Evolutionary conservation across 1,140 invertebrate genomes (phyloP).

Genomic region (Thaumatotibia leucotreta): DNA sequence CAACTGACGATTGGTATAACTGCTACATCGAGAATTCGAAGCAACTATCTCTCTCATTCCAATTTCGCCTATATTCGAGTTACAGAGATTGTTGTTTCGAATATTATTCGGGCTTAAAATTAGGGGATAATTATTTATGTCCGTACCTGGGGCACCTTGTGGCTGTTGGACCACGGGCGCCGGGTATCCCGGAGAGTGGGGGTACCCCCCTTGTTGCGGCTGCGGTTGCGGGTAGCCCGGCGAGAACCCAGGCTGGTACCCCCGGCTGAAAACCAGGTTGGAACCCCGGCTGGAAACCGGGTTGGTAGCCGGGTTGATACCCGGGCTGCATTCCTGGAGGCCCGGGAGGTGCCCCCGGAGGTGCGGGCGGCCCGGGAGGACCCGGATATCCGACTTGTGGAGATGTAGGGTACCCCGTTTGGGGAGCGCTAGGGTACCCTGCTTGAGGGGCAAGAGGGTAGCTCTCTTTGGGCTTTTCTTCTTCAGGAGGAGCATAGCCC

Average conservation of each 20-base stretch:
- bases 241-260: slow-evolving; percentile 30
- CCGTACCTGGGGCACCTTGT: slow-evolving; percentile 47
- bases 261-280: slow-evolving; percentile 57
- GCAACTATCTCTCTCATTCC: too few relatives aligned
- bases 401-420: neutral
- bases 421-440: slow-evolving; percentile 49
- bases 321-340: slow-evolving; percentile 58
- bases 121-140: neutral
- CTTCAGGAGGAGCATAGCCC: slow-evolving; percentile 52
- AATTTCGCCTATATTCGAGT: neutral
- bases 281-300: slow-evolving; percentile 48
- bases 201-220: slow-evolving; percentile 36
- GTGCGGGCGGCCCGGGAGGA: slow-evolving; percentile 27
- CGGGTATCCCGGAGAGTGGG: slow-evolving; percentile 32
- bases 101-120: too few relatives aligned
- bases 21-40: too few relatives aligned
- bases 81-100: too few relatives aligned
- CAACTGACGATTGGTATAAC: too few relatives aligned
- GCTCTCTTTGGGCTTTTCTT: slow-evolving; percentile 39
- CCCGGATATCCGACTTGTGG: slow-evolving; percentile 13
- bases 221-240: slow-evolving; percentile 49
- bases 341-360: slow-evolving; percentile 43
- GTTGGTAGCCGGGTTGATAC: slow-evolving; percentile 50
- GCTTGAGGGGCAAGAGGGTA: slow-evolving; percentile 51
- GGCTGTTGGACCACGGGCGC: slow-evolving; percentile 63